Evolutionary conservation across 2,888 invertebrate genomes (phyloP).

Genomic region (Desoria tigrina): DNA sequence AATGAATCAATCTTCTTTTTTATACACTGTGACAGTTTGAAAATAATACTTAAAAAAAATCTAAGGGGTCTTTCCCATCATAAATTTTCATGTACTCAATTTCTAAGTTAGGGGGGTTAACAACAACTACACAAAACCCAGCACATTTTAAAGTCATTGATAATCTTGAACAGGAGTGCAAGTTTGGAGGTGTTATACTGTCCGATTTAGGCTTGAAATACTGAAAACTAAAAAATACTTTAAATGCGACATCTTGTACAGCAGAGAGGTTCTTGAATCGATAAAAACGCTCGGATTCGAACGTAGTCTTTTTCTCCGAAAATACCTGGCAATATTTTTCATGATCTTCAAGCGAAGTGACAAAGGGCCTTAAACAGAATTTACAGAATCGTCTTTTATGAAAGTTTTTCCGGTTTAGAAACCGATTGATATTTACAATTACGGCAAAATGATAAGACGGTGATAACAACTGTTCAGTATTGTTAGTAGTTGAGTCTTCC

Average conservation of each 20-base stretch:
- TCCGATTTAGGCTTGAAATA: neutral
- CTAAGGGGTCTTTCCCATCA: neutral
- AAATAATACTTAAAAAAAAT: slow-evolving; percentile 1
- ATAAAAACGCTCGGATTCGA: neutral
- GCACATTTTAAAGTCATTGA: neutral
- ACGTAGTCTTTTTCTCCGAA: neutral
- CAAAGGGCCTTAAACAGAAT: neutral
- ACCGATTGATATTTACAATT: neutral
- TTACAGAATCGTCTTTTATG: neutral
- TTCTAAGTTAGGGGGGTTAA: neutral
- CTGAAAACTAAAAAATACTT: slow-evolving; percentile 4
- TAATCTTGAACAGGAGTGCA: neutral
- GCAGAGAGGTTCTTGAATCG: neutral
- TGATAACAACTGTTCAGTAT: neutral
- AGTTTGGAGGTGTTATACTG: neutral
- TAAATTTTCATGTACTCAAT: neutral
- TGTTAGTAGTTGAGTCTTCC: neutral
- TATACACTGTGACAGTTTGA: neutral
- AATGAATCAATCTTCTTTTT: neutral
- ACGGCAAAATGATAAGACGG: neutral
- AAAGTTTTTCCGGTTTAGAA: neutral
- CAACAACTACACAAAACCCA: neutral
- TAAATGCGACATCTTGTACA: neutral
- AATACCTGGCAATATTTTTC: neutral
- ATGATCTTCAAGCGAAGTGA: neutral